Conservation (phyloP, 1,140 invertebrate species). For the Spodoptera litura region DNA sequence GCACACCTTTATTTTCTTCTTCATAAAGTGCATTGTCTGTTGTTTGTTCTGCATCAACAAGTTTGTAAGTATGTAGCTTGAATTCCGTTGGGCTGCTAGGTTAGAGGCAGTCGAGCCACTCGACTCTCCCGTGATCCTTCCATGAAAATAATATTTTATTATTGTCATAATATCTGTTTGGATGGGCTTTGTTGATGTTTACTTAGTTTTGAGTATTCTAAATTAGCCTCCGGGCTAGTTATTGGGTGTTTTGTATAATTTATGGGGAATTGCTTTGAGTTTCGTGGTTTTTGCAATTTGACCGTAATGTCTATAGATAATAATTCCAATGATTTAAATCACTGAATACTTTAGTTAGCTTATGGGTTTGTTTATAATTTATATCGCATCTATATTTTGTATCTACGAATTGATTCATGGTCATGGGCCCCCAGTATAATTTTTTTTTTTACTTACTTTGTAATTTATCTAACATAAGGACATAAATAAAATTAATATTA, state of each 20-base stretch:
- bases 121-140: conserved; percentile 73
- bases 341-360: no score
- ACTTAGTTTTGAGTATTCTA: conserved; percentile 40
- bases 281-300: not conserved
- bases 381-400: no score
- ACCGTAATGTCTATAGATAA: not conserved
- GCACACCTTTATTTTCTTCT: conserved; percentile 31
- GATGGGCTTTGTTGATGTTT: conserved; percentile 50
- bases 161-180: conserved; percentile 63
- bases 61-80: conserved; percentile 69
- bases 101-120: conserved; percentile 65
- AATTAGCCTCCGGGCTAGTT: not conserved
- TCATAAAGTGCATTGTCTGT: conserved; percentile 54
- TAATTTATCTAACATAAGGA: no score
- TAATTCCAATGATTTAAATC: no score
- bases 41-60: conserved; percentile 35
- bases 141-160: conserved; percentile 82
- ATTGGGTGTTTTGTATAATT: not conserved
- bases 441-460: no score
- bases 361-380: no score
- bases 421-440: no score
- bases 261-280: no score
- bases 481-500: no score
- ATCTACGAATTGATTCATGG: no score
- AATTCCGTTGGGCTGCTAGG: conserved; percentile 73